Evolutionary conservation across 2,113 vertebrate species (phyloP), one percentile per base, ranked within the genome.

Genomic region (Tragelaphus strepsiceros): DNA sequence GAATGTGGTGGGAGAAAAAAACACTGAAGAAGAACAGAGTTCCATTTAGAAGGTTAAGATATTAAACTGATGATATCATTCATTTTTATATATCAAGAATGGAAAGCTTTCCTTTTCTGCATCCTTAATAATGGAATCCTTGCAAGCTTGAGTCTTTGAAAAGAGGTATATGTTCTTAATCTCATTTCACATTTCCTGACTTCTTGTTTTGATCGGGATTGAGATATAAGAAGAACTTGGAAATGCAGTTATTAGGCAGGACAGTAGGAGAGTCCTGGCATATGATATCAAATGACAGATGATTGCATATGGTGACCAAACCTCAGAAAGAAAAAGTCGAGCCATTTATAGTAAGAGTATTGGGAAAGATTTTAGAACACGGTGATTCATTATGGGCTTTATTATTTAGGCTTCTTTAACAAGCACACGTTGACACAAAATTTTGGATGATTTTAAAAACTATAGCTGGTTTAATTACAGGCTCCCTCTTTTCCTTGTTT

Each of bases 391-490:
- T 39, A n/a, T 0, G 19, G 67, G 24, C 14, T 95, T 49, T 74
- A 64, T 46, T 87, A 43, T 64, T 74, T 54, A 82, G 43, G 5
- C 46, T 95, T 80, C 5, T 51, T 90, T 35, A 46, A 24, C 46
- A 67, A 91, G 39, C 30, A 6, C 13, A 19, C 1, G 7, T 39
- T 51, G 51, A 46, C 15, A 78, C 24, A 85, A 88, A 94, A 87
- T 51, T 71, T 64, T 93, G 28, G n/a, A 96, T 86, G 32, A 80
- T 78, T 92, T 88, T 81, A 51, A n/a, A 92, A 95, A 78, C 56
- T 80, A 19, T 67, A 32, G 54, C 62, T 85, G 19, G 59, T 71
- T 88, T 90, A 94, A 67, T 88, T 39, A 53, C 32, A 84, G 54
- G 5, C 14, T 26, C 7, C 61, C 28, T 92, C 64, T 85, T 90